Percentiles rank a stretch among this genome's conserved stretches.
phyloP scores from a whole-genome alignment of 1,140 invertebrate genomes.

The Drosophila punjabiensis region DNA sequence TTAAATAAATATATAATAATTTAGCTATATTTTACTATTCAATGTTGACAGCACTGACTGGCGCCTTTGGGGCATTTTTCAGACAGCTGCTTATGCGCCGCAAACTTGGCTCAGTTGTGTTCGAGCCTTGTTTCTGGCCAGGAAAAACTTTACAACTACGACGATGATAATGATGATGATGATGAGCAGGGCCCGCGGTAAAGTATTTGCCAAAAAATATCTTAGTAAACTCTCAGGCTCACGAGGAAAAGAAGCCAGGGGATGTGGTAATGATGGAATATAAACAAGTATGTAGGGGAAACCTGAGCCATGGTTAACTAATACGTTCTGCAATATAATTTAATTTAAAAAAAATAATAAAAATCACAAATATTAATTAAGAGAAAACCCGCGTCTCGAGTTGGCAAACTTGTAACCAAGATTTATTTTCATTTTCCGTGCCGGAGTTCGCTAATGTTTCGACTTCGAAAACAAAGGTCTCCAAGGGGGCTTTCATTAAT shows the following conservation, averaged over 20 bases:
- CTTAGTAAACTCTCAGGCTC: constrained; percentile 15
- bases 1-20: background rate
- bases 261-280: background rate
- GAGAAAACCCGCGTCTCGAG: background rate
- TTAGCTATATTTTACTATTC: background rate
- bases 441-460: background rate
- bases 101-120: constrained; percentile 38
- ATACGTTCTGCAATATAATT: background rate
- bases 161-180: constrained; percentile 10
- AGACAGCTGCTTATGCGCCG: constrained; percentile 24
- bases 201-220: constrained; percentile 51
- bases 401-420: background rate
- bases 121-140: constrained; percentile 43
- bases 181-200: constrained; percentile 9
- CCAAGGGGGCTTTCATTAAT: constrained; percentile 18
- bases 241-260: background rate
- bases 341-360: too few species aligned
- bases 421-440: background rate
- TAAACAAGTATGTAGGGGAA: background rate
- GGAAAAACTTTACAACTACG: constrained; percentile 29
- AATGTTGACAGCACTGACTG: background rate
- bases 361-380: background rate
- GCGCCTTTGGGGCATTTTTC: constrained; percentile 5
- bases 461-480: background rate
- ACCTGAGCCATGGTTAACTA: background rate